Evolutionary conservation across 2,113 vertebrate genomes (phyloP).

Genomic region (Phylloscopus trochiloides): DNA sequence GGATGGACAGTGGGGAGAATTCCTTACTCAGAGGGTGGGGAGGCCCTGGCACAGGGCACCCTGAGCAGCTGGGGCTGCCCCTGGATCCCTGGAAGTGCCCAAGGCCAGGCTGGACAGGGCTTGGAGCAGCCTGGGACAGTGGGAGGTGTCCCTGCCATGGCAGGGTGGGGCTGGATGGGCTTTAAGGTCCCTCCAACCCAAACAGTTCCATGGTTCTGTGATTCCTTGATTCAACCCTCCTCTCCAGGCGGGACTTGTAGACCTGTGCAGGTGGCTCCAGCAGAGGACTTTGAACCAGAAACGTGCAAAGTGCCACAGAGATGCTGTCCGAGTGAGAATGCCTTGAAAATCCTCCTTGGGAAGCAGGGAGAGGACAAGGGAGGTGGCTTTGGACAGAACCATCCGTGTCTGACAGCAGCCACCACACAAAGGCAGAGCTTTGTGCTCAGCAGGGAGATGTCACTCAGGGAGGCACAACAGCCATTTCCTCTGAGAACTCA

Average conservation of each 20-base stretch:
- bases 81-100: not conserved
- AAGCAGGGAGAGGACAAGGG: not conserved
- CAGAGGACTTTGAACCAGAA: not conserved
- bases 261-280: not conserved
- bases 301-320: not conserved
- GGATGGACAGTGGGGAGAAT: not conserved
- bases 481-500: not conserved
- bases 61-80: not conserved
- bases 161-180: fast-evolving
- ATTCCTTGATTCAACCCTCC: not conserved
- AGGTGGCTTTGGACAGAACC: not conserved
- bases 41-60: not conserved
- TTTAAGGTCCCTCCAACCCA: not conserved
- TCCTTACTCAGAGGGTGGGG: fast-evolving
- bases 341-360: not conserved
- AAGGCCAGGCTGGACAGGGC: not conserved
- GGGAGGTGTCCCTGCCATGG: not conserved
- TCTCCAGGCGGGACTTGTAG: not conserved
- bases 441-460: not conserved
- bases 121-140: not conserved
- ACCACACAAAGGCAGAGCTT: not conserved
- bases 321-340: not conserved
- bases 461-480: not conserved
- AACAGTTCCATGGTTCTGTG: not conserved
- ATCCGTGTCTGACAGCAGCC: fast-evolving